Conservation (phyloP, 37 sponge, comb jelly and placozoan species). For the Bolinopsis microptera region DNA sequence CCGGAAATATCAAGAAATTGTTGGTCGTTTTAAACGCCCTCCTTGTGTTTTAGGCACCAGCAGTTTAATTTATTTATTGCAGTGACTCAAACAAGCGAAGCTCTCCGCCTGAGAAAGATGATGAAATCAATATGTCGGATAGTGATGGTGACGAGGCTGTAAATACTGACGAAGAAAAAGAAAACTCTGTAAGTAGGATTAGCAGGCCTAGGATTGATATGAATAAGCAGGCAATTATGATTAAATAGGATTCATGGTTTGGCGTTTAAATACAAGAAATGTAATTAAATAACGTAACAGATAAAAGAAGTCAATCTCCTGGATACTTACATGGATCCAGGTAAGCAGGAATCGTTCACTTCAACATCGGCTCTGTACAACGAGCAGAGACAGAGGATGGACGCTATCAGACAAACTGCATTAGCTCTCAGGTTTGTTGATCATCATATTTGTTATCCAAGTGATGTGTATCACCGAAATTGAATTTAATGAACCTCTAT, state of each 20-base stretch:
- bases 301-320: slow-evolving; percentile 26
- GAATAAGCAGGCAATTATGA: too few relatives aligned
- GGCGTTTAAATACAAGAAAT: too few relatives aligned
- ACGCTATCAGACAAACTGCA: slow-evolving; percentile 46
- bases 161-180: not conserved
- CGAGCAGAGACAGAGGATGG: slow-evolving; percentile 43
- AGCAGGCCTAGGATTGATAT: too few relatives aligned
- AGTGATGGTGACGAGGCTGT: not conserved
- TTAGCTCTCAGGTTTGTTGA: slow-evolving; percentile 55
- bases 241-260: too few relatives aligned
- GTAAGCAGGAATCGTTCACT: not conserved
- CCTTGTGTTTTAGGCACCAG: too few relatives aligned
- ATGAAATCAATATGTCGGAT: not conserved
- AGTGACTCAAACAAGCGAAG: not conserved
- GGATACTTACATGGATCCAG: slow-evolving; percentile 7
- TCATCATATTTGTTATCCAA: too few relatives aligned
- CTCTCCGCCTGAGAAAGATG: not conserved
- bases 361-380: slow-evolving; percentile 4
- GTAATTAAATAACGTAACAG: not conserved
- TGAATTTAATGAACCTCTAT: too few relatives aligned
- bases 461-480: too few relatives aligned
- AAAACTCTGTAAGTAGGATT: not conserved
- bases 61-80: not conserved
- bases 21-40: too few relatives aligned
- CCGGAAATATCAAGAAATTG: too few relatives aligned